Evolutionary conservation across 1,140 invertebrate species (phyloP).

Genomic region (Penaeus chinensis): DNA sequence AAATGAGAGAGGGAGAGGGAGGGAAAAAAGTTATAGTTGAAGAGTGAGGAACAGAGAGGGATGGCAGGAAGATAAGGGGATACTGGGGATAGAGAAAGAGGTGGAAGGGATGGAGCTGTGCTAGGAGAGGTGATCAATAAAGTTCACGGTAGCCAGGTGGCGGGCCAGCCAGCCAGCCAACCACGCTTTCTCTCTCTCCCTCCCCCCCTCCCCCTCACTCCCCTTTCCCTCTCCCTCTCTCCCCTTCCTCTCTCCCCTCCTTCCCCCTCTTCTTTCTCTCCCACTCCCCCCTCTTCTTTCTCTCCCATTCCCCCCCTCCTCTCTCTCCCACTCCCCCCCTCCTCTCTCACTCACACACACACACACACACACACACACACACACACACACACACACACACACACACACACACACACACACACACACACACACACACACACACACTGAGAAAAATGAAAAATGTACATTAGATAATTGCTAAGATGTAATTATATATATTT

Average conservation of each 20-base stretch:
- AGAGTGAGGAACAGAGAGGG: neutral
- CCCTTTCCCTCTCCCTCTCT: neutral
- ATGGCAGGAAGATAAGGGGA: neutral
- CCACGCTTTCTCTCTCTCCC: neutral
- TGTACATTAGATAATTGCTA: too few species aligned
- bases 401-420: too few species aligned
- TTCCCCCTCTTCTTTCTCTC: neutral
- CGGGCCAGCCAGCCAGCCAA: neutral
- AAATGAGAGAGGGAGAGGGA: neutral
- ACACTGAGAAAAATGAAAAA: too few species aligned
- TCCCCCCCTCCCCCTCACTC: neutral
- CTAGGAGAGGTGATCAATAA: slow-evolving; percentile 14
- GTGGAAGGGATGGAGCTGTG: too few species aligned
- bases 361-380: too few species aligned
- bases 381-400: too few species aligned
- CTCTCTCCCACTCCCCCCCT: neutral
- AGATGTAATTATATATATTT: too few species aligned
- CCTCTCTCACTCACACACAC: neutral
- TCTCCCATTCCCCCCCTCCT: too few species aligned
- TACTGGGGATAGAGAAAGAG: too few species aligned
- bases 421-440: too few species aligned
- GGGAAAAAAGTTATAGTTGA: neutral
- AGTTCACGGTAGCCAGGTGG: slow-evolving; percentile 28
- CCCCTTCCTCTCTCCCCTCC: neutral
- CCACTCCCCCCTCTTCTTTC: neutral